These are phyloP conservation scores for Campoletis raptor DNA, from an alignment of 2,888 invertebrate genomes.

Conservation along the genomic window DNA sequence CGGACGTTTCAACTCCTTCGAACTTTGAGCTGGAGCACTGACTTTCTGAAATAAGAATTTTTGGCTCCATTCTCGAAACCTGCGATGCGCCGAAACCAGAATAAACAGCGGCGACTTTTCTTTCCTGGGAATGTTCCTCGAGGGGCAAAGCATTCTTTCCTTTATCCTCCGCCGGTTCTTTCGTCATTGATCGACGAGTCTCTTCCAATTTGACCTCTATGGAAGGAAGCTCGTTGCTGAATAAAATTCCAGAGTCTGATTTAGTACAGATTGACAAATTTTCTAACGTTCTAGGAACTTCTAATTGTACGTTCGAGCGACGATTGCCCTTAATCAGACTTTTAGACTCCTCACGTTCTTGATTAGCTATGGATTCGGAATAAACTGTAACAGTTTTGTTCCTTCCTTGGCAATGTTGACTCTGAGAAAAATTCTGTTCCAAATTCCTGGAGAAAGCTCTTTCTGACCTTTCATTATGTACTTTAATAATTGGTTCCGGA, in stretches of 20 bases:
- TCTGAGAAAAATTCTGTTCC: constrained; percentile 26
- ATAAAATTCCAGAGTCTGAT: not conserved
- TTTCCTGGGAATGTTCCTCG: not conserved
- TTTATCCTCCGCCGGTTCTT: not conserved
- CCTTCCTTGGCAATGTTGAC: not conserved
- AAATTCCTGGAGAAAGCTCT: not conserved
- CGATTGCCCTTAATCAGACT: not conserved
- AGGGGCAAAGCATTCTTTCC: not conserved
- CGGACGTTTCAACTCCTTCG: not conserved
- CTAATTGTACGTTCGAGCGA: constrained; percentile 40
- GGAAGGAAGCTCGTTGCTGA: not conserved
- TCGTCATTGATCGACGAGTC: not conserved
- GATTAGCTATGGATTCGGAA: not conserved
- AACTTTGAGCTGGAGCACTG: not conserved
- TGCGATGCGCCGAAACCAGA: not conserved
- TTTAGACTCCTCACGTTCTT: not conserved
- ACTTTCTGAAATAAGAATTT: not conserved
- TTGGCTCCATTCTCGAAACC: not conserved
- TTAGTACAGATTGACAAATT: not conserved
- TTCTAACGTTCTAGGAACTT: not conserved
- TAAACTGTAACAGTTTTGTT: not conserved
- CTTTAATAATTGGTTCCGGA: not conserved
- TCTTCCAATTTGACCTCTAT: not conserved
- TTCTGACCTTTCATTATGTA: too few species aligned
- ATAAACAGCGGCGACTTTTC: not conserved